phyloP scores from a whole-genome alignment of 2,888 invertebrate genomes.

The Coremacera marginata region DNA sequence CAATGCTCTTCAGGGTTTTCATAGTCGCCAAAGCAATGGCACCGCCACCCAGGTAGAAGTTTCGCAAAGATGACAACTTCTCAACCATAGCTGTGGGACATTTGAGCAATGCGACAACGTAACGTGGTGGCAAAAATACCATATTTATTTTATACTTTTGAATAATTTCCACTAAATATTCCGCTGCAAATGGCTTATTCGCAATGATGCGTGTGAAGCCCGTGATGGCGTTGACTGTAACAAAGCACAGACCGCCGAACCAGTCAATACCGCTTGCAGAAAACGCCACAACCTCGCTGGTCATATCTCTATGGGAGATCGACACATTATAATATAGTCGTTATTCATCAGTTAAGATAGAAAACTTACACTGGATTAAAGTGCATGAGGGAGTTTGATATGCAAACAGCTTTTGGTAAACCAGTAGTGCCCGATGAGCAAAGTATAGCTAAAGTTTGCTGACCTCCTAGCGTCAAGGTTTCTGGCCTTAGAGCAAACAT shows the following conservation, averaged over 20 bases:
- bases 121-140: too few species aligned
- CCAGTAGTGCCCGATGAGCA: conserved; percentile 63
- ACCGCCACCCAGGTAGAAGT: conserved; percentile 54
- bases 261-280: too few species aligned
- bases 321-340: too few species aligned
- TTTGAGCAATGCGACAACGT: too few species aligned
- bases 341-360: too few species aligned
- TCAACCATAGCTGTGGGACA: conserved; percentile 50
- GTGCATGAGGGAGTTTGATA: background rate
- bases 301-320: too few species aligned
- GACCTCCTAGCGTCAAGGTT: conserved; percentile 40
- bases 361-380: background rate
- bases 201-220: too few species aligned
- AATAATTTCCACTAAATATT: conserved; percentile 53
- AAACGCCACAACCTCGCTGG: too few species aligned
- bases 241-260: too few species aligned
- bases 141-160: conserved; percentile 56
- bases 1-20: conserved; percentile 51
- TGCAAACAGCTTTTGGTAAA: too few species aligned
- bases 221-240: too few species aligned
- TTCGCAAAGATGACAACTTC: conserved; percentile 49
- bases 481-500: background rate
- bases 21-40: conserved; percentile 48
- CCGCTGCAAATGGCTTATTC: too few species aligned
- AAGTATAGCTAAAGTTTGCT: conserved; percentile 56